These are phyloP conservation scores for Atherix ibis DNA, from an alignment of 2,888 invertebrate species.

Conservation along the genomic window DNA sequence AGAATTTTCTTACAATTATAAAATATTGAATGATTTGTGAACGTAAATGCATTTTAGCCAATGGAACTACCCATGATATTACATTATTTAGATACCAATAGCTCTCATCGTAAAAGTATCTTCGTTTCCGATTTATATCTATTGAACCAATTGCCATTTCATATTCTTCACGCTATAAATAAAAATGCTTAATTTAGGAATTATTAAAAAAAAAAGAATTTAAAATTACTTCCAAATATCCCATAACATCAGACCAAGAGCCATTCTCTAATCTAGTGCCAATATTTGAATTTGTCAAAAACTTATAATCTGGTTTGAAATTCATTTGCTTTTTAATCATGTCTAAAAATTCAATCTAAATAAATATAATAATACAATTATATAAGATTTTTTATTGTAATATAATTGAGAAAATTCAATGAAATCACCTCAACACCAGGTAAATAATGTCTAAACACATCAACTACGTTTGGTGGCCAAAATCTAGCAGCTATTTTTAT, in stretches of 20 bases:
- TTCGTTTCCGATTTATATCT: slow-evolving; percentile 3
- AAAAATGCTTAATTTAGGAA: neutral
- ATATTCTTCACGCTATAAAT: slow-evolving; percentile 7
- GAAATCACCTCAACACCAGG: slow-evolving; percentile 9
- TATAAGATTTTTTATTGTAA: neutral
- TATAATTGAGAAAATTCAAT: neutral
- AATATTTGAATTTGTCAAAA: too few species aligned
- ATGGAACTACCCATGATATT: slow-evolving; percentile 7
- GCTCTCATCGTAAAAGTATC: slow-evolving; percentile 5
- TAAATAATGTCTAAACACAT: slow-evolving; percentile 4
- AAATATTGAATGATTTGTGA: slow-evolving; percentile 4
- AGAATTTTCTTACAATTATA: slow-evolving; percentile 3
- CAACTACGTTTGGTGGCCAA: slow-evolving; percentile 10
- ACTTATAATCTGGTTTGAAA: slow-evolving; percentile 6
- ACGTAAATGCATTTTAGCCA: slow-evolving; percentile 1
- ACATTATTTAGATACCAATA: slow-evolving; percentile 9
- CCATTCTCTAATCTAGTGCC: slow-evolving; percentile 7
- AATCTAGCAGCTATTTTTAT: slow-evolving; percentile 8
- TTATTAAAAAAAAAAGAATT: neutral
- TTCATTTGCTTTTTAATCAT: slow-evolving; percentile 7
- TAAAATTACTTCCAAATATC: slow-evolving; percentile 6
- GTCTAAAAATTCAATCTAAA: slow-evolving; percentile 9
- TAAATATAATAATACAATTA: neutral
- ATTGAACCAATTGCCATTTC: slow-evolving; percentile 9
- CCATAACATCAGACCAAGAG: slow-evolving; percentile 9